Conservation (phyloP, 1,140 invertebrate species). For the Drosophila littoralis region DNA sequence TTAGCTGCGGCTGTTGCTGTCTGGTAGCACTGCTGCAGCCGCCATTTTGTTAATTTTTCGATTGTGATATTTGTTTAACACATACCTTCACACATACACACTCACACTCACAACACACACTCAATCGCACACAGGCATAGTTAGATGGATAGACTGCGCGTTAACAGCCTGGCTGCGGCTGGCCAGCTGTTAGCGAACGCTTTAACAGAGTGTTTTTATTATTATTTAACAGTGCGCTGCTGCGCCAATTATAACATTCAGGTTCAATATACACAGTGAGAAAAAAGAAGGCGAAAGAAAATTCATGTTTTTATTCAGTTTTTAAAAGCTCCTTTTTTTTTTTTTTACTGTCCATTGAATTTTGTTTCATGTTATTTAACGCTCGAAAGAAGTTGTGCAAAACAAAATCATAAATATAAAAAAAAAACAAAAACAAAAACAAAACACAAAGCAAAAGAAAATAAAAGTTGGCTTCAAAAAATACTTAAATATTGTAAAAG, state of each 20-base stretch:
- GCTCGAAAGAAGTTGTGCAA: conserved; percentile 59
- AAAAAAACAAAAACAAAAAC: conserved; percentile 15
- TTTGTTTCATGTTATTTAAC: conserved; percentile 66
- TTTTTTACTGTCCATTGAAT: conserved; percentile 35
- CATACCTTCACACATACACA: conserved; percentile 56
- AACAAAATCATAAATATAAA: conserved; percentile 8
- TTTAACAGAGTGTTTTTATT: conserved; percentile 28
- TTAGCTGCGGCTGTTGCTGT: conserved; percentile 42
- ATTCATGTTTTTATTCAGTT: conserved; percentile 21
- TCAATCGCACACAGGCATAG: conserved; percentile 32
- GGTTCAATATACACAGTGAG: conserved; percentile 15
- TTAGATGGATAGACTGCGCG: conserved; percentile 58
- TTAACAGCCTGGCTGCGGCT: conserved; percentile 68
- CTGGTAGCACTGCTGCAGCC: conserved; percentile 65
- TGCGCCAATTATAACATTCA: conserved; percentile 56
- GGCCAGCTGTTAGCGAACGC: conserved; percentile 56
- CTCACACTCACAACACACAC: conserved; percentile 27
- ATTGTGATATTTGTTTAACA: conserved; percentile 83
- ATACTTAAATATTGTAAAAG: conserved; percentile 70
- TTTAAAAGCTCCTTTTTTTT: conserved; percentile 47
- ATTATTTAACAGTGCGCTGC: conserved; percentile 57
- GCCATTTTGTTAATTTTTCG: conserved; percentile 81
- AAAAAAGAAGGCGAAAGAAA: background rate
- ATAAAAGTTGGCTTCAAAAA: conserved; percentile 55
- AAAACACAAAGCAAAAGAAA: conserved; percentile 24